phyloP scores from a whole-genome alignment of 2,797 vertebrate genomes.

The Ciconia nigra region DNA sequence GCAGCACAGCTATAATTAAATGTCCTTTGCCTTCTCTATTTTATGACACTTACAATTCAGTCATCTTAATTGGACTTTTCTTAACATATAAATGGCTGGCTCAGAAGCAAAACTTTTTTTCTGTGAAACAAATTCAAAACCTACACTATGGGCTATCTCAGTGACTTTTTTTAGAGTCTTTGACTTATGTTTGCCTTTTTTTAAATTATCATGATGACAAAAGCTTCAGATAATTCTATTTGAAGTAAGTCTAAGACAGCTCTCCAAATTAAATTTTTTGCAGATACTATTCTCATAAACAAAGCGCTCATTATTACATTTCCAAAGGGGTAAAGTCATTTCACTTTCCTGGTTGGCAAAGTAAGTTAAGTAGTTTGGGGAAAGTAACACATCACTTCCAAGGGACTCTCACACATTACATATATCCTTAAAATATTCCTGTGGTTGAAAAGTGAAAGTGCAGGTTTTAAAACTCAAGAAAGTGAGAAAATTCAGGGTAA shows the following conservation, averaged over 20 bases:
- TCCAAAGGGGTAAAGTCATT: not conserved
- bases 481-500: not conserved
- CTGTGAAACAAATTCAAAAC: not conserved
- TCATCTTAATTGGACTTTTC: constrained; percentile 44
- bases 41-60: constrained; percentile 20
- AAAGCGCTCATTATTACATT: not conserved
- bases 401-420: not conserved
- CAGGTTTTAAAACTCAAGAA: not conserved
- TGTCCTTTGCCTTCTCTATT: constrained; percentile 21
- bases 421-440: not conserved
- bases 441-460: not conserved
- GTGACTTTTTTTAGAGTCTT: not conserved
- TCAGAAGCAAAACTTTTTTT: not conserved
- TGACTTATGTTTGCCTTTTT: not conserved
- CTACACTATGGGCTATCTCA: not conserved
- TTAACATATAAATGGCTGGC: not conserved
- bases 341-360: not conserved
- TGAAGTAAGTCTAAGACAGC: not conserved
- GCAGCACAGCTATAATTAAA: constrained; percentile 52
- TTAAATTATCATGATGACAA: not conserved
- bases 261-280: not conserved
- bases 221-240: not conserved
- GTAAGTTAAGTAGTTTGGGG: not conserved
- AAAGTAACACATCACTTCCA: not conserved
- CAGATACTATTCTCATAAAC: not conserved